Evolutionary conservation across 2,113 vertebrate species (phyloP), one percentile per base, ranked within the genome.

Genomic region (Motacilla tschutschensis): DNA sequence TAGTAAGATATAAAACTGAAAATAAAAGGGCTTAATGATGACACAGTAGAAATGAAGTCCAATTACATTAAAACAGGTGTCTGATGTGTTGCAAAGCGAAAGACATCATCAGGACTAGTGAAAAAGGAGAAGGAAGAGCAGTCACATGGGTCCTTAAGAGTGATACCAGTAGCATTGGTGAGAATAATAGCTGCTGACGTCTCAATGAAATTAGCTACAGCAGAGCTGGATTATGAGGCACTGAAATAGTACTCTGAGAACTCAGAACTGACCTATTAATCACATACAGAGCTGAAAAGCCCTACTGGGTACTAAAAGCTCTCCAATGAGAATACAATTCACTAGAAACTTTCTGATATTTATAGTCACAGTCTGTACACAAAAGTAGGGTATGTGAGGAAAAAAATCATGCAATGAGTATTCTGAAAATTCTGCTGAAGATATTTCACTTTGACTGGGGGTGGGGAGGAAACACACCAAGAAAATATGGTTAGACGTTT

Each of bases 181-280:
- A 87, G 93, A 94, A 82, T 86, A 55, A 81, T 82, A 94, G 77
- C 83, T 90, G 79, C 90, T 84, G 87, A 89, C 58, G 28, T 92
- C 83, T 92, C 79, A 67, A 66, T 87, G 63, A 86, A 78, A 81
- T 83, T 72, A 88, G 80, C 80, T 89, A 57, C 85, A 94, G 65
- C 71, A 91, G 70, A 91, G 90, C 38, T 89, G 72, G 86, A 47
- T 89, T 82, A 93, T 50, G 81, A 64, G 85, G 60, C 60, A 94
- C 71, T 65, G 88, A 94, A 94, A 93, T 86, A 88, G 73, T 70
- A 86, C 47, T 71, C 73, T 86, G 78, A 84, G 81, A 93, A 92
- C 86, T 76, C 70, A 92, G 85, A 94, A 83, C 54, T 62, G 86
- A 92, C 90, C 94, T 90, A 85, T 90, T 92, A 85, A 79, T 65